Evolutionary conservation across 2,888 invertebrate species (phyloP).

Genomic region (Ischnura elegans): DNA sequence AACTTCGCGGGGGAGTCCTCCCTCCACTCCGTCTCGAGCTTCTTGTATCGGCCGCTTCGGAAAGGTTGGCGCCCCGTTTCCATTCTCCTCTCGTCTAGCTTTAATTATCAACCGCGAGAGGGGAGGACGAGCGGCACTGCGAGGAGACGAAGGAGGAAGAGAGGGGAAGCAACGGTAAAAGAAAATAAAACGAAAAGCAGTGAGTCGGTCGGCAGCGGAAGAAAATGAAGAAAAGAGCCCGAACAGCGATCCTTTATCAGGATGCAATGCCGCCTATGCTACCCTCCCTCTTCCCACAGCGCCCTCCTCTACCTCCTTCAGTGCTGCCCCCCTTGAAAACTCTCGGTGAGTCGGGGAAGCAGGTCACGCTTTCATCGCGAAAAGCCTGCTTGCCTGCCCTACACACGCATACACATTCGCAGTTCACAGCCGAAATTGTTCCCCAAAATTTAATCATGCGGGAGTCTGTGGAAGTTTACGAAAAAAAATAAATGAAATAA

Average conservation of each 20-base stretch:
- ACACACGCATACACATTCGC: neutral
- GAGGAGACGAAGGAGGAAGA: neutral
- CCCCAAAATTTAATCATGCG: constrained; percentile 57
- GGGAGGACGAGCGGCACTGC: neutral
- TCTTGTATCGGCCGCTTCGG: neutral
- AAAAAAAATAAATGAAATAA: too few species aligned
- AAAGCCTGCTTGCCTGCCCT: neutral
- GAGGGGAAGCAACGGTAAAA: neutral
- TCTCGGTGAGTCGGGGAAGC: neutral
- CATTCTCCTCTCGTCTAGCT: neutral
- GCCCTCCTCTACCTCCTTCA: neutral
- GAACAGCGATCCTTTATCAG: constrained; percentile 21
- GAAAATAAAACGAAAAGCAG: too few species aligned
- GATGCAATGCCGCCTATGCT: neutral
- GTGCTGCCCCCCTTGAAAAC: neutral
- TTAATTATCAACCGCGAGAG: neutral
- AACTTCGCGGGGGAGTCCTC: neutral
- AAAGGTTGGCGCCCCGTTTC: neutral
- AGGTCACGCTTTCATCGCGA: neutral
- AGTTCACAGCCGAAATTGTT: constrained; percentile 21
- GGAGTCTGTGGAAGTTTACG: constrained; percentile 35
- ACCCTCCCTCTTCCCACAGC: neutral
- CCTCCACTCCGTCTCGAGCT: neutral
- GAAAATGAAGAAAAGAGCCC: neutral
- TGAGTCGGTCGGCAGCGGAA: neutral